Evolutionary conservation across 2,888 invertebrate genomes (phyloP).

Genomic region (Trichopria drosophilae): DNA sequence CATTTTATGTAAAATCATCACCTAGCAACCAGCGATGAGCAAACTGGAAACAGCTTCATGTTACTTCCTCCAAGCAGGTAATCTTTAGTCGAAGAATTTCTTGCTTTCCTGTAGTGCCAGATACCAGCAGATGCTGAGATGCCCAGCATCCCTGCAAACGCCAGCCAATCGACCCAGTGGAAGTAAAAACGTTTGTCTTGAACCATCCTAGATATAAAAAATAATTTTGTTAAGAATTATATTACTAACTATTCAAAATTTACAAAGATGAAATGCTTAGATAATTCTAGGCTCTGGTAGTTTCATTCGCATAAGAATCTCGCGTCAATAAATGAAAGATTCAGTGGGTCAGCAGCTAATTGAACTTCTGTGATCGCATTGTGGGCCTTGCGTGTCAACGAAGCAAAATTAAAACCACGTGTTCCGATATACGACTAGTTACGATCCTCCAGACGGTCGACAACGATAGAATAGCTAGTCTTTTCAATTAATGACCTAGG

Average conservation of each 20-base stretch:
- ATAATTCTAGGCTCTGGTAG: no score
- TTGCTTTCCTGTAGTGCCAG: conserved; percentile 65
- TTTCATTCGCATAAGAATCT: no score
- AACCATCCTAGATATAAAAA: no score
- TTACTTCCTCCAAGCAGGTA: conserved; percentile 77
- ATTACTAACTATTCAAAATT: no score
- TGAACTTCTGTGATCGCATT: neutral
- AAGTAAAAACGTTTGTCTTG: conserved; percentile 49
- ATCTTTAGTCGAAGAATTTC: conserved; percentile 66
- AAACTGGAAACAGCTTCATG: conserved; percentile 79
- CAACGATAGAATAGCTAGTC: no score
- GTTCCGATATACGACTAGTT: conserved; percentile 12
- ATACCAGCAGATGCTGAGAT: conserved; percentile 79
- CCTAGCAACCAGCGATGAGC: conserved; percentile 85
- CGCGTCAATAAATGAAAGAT: neutral
- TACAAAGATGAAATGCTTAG: no score
- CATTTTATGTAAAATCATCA: conserved; percentile 52
- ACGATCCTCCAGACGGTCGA: no score
- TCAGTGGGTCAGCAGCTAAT: neutral
- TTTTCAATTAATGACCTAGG: no score
- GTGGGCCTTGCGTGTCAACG: conserved; percentile 29
- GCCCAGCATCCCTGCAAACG: conserved; percentile 71
- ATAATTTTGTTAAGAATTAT: no score
- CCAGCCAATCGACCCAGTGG: conserved; percentile 67
- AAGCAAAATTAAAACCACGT: conserved; percentile 35